Conservation (phyloP, 2,113 vertebrate genomes). For the Archocentrus centrarchus region DNA sequence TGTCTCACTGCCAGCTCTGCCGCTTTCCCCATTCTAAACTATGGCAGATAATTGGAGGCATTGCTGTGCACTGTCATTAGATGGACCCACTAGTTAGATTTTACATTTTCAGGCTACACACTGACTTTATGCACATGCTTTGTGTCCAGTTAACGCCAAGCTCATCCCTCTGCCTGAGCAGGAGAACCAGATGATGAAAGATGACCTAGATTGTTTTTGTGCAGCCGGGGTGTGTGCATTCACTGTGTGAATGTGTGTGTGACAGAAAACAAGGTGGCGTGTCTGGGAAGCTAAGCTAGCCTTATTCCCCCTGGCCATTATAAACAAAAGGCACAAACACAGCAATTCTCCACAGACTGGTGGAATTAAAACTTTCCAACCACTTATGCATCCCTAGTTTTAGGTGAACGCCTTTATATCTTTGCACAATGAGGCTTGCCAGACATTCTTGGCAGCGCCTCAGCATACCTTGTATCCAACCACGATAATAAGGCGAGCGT, state of each 20-base stretch:
- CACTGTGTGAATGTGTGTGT: slow-evolving; percentile 35
- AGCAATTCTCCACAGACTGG: slow-evolving; percentile 46
- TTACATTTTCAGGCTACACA: slow-evolving; percentile 17
- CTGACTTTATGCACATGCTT: slow-evolving; percentile 35
- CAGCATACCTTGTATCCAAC: slow-evolving; percentile 44
- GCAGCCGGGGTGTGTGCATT: slow-evolving; percentile 46
- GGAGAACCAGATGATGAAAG: slow-evolving; percentile 69
- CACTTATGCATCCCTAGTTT: slow-evolving; percentile 41
- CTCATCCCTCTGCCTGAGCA: slow-evolving; percentile 55
- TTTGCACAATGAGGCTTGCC: slow-evolving; percentile 44
- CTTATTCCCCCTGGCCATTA: slow-evolving; percentile 60
- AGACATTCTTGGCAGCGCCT: slow-evolving; percentile 50
- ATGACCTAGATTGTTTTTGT: slow-evolving; percentile 77
- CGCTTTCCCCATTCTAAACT: slow-evolving; percentile 12
- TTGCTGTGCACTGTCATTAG: slow-evolving; percentile 43
- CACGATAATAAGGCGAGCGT: slow-evolving; percentile 35
- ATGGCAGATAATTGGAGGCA: slow-evolving; percentile 23
- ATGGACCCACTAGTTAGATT: slow-evolving; percentile 19
- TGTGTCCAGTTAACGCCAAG: slow-evolving; percentile 62
- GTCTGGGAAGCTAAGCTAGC: slow-evolving; percentile 59
- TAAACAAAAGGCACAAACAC: slow-evolving; percentile 64
- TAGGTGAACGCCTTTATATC: slow-evolving; percentile 24
- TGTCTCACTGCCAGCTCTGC: neutral
- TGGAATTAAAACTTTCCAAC: slow-evolving; percentile 61
- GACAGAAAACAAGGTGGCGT: slow-evolving; percentile 65